Base-by-base conservation (phyloP, 1,140 invertebrate genomes). In the Leguminivora glycinivorella region DNA sequence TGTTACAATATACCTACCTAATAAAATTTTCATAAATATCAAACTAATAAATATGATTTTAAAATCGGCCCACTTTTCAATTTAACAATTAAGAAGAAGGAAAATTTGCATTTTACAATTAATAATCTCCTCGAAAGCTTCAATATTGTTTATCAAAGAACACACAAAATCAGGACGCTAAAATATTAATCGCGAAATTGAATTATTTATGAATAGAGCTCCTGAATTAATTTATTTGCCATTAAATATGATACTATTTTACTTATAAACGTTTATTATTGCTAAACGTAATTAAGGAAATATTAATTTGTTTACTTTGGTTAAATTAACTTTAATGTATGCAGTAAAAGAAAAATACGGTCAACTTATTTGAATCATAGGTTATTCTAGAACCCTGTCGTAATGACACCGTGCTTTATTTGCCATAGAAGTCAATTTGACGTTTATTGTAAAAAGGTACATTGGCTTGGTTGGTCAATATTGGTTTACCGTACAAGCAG, bases 61-160 rank as follows among this genome's bases (percentile, higher is more conserved):
- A 12, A 38, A 14, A 38, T 38, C 12, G 0, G 34, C 34, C 34
- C 10, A 38, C 19, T 10, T 52, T 22, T 19, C 47, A 9, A 19
- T 47, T 47, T 52, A 22, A 19, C 19, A 52, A 52, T 52, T 22
- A 52, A 19, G 17, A 22, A n/a, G 47, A 22, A 6, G 47, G 38
- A 38, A 4, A 19, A 67, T 67, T 67, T 40, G 19, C 38, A 67
- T 67, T 67, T 43, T 10, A 22, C 7, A 24, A 38, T 24, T 24
- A 40, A n/a, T 9, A 22, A 24, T 6, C 22, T 43, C 4, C 29
- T 22, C 5, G 38, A 43, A 67, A 40, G 26, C 66, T 67, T 31
- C n/a, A 31, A 63, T 63, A 63, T 31, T 29, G 58, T 63, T 63
- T 63, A 63, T 63, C 58, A 63, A 63, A 63, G 58, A 63, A 63